Evolutionary conservation across 2,888 invertebrate genomes (phyloP).

Genomic region (Xanthostigma xanthostigma): DNA sequence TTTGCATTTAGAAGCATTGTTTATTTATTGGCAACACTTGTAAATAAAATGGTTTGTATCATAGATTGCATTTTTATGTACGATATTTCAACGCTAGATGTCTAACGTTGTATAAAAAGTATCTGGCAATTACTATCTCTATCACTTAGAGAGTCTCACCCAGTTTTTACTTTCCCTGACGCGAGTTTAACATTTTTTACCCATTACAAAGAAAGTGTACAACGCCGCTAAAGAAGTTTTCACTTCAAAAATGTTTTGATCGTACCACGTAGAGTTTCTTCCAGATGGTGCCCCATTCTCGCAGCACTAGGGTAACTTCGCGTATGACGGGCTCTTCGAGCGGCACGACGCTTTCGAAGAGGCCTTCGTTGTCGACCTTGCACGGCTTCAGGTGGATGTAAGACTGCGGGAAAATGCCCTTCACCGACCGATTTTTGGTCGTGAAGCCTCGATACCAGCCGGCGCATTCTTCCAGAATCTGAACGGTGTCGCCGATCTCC

Average conservation of each 20-base stretch:
- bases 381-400: conserved; percentile 66
- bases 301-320: conserved; percentile 77
- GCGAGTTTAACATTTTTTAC: too few relatives aligned
- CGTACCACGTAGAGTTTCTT: conserved; percentile 81
- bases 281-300: conserved; percentile 92
- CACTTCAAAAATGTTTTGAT: conserved; percentile 5
- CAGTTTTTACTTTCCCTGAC: too few relatives aligned
- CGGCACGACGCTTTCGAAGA: conserved; percentile 51
- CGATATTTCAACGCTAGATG: too few relatives aligned
- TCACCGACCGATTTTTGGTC: conserved; percentile 49
- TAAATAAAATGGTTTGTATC: too few relatives aligned
- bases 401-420: conserved; percentile 67
- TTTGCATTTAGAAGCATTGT: too few relatives aligned
- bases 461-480: conserved; percentile 79
- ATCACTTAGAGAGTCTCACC: too few relatives aligned
- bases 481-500: conserved; percentile 85
- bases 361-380: conserved; percentile 68
- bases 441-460: conserved; percentile 85
- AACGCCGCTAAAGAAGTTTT: too few relatives aligned
- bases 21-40: too few relatives aligned
- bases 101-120: too few relatives aligned
- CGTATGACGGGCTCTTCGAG: conserved; percentile 80
- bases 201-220: too few relatives aligned
- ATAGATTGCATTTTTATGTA: too few relatives aligned
- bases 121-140: too few relatives aligned